Evolutionary conservation across 2,797 vertebrate genomes (phyloP).

Genomic region (Pogonophryne albipinna): DNA sequence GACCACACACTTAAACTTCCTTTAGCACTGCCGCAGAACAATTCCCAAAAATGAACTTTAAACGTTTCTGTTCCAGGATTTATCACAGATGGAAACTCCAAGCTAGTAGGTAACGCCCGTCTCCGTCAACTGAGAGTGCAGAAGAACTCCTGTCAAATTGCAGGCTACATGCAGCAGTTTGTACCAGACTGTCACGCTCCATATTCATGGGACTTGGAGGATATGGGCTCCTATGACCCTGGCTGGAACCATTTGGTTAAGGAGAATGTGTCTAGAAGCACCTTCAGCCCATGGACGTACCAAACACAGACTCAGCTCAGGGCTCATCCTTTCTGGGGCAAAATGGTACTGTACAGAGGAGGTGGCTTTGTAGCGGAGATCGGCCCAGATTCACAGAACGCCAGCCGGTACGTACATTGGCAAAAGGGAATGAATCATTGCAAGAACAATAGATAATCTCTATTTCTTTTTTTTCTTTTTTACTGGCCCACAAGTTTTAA

Average conservation of each 20-base stretch:
- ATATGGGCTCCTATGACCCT: slow-evolving; percentile 84
- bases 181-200: slow-evolving; percentile 81
- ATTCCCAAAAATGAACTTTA: background rate
- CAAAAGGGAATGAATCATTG: background rate
- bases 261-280: slow-evolving; percentile 58
- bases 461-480: background rate
- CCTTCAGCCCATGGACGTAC: slow-evolving; percentile 87
- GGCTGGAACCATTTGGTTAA: slow-evolving; percentile 84
- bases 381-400: slow-evolving; percentile 84
- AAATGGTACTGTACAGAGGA: slow-evolving; percentile 86
- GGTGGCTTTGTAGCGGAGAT: slow-evolving; percentile 90
- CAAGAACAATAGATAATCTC: background rate
- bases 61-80: slow-evolving; percentile 84
- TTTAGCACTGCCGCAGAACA: background rate
- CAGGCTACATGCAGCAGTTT: slow-evolving; percentile 68
- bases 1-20: background rate
- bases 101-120: slow-evolving; percentile 90
- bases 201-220: slow-evolving; percentile 90
- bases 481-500: background rate
- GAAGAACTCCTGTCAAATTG: slow-evolving; percentile 81
- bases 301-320: slow-evolving; percentile 86
- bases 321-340: slow-evolving; percentile 87
- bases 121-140: slow-evolving; percentile 91
- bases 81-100: slow-evolving; percentile 96
- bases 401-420: slow-evolving; percentile 87